Conservation (phyloP, 2,113 vertebrate genomes). For the Upupa epops region DNA sequence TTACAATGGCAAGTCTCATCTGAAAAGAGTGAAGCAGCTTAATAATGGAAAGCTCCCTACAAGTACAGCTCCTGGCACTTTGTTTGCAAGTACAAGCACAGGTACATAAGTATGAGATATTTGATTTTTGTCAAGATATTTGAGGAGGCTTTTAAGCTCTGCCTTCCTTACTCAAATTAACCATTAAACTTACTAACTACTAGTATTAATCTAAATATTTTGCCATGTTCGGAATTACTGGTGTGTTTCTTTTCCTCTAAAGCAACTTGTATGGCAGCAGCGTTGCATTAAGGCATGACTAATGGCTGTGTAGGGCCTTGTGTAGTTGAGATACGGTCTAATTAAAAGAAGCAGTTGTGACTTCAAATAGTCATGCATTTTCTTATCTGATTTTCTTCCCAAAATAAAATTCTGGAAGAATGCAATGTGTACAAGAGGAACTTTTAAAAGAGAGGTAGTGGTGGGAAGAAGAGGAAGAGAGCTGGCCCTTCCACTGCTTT, state of each 20-base stretch:
- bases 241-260: neutral
- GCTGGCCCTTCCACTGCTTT: neutral
- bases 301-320: neutral
- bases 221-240: neutral
- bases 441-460: neutral
- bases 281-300: neutral
- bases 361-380: neutral
- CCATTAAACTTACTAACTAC: neutral
- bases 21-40: conserved; percentile 89
- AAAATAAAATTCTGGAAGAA: neutral
- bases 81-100: conserved; percentile 72
- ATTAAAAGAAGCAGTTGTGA: neutral
- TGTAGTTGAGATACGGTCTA: neutral
- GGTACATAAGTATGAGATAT: conserved; percentile 62
- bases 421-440: neutral
- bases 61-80: conserved; percentile 37
- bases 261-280: neutral
- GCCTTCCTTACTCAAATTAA: neutral
- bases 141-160: neutral
- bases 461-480: neutral
- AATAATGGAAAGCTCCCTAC: conserved; percentile 80
- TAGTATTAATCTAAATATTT: neutral
- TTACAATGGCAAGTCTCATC: conserved; percentile 94
- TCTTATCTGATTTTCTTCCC: neutral
- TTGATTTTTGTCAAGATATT: neutral